A percentile compares a stretch with the other conserved stretches of the same genome.
Evolutionary conservation across 2,797 vertebrate species (phyloP).

Genomic region (Phrynocephalus forsythii): DNA sequence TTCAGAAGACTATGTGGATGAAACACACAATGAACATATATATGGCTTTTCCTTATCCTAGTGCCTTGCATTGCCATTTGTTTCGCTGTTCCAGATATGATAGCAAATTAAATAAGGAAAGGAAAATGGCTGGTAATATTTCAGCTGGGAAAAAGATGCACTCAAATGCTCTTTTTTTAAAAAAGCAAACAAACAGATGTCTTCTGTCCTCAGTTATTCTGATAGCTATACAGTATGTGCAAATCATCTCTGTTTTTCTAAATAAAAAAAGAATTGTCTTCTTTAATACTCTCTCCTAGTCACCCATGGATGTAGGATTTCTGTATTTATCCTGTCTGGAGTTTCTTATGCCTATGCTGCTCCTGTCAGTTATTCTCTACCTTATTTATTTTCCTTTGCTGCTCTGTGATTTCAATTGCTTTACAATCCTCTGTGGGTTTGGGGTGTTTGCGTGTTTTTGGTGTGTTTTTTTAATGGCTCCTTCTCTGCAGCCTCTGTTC

Average conservation of each 20-base stretch:
- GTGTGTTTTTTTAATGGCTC: background rate
- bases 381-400: slow-evolving; percentile 49
- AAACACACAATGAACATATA: too few species aligned
- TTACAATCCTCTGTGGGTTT: background rate
- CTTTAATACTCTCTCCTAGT: slow-evolving; percentile 1
- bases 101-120: too few species aligned
- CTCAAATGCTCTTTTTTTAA: background rate
- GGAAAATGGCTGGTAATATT: background rate
- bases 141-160: background rate
- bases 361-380: slow-evolving; percentile 11
- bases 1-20: too few species aligned
- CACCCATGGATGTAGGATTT: background rate
- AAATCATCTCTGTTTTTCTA: background rate
- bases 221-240: background rate
- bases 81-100: background rate
- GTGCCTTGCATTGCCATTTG: background rate
- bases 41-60: background rate
- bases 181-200: background rate
- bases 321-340: slow-evolving; percentile 17
- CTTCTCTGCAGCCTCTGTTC: background rate
- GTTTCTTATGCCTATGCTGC: slow-evolving; percentile 16
- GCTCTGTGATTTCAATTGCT: slow-evolving; percentile 40
- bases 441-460: background rate
- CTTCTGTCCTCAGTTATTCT: background rate
- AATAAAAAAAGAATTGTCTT: background rate